Percentiles rank a stretch among this genome's conserved stretches.
Evolutionary conservation across 2,113 vertebrate species (phyloP).

Genomic region (Erythrocercus mccallii): DNA sequence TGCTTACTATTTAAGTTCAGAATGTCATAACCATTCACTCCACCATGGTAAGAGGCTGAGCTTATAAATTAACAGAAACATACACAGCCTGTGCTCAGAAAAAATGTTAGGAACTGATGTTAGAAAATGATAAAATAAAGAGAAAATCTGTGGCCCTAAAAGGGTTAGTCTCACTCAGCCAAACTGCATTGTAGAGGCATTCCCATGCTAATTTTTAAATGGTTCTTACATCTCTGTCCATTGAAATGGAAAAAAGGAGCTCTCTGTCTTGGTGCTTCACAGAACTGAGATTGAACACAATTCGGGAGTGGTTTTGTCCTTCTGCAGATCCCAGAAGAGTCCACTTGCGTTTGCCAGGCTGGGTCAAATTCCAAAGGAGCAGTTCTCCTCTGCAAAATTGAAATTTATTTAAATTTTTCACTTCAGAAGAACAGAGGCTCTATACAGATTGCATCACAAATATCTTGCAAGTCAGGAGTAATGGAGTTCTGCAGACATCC

Average conservation of each 20-base stretch:
- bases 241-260: slow-evolving; percentile 91
- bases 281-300: slow-evolving; percentile 89
- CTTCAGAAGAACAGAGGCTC: neutral
- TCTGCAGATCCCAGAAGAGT: slow-evolving; percentile 82
- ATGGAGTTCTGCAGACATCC: neutral
- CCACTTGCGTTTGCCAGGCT: slow-evolving; percentile 85
- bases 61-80: neutral
- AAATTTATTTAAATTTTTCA: neutral
- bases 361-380: slow-evolving; percentile 87
- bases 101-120: neutral
- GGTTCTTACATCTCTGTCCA: slow-evolving; percentile 89
- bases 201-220: neutral
- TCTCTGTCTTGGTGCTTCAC: slow-evolving; percentile 71
- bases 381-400: slow-evolving; percentile 83
- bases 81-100: neutral
- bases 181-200: neutral
- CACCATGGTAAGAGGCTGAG: neutral
- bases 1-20: neutral
- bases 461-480: neutral
- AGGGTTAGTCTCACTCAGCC: neutral
- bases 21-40: neutral
- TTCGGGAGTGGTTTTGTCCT: slow-evolving; percentile 90
- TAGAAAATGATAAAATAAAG: neutral
- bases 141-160: neutral
- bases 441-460: rapidly evolving